A percentile compares a stretch with the other conserved stretches of the same genome.
These are phyloP conservation scores for Setipinna tenuifilis DNA, from an alignment of 2,797 vertebrate genomes.

Conservation along the genomic window DNA sequence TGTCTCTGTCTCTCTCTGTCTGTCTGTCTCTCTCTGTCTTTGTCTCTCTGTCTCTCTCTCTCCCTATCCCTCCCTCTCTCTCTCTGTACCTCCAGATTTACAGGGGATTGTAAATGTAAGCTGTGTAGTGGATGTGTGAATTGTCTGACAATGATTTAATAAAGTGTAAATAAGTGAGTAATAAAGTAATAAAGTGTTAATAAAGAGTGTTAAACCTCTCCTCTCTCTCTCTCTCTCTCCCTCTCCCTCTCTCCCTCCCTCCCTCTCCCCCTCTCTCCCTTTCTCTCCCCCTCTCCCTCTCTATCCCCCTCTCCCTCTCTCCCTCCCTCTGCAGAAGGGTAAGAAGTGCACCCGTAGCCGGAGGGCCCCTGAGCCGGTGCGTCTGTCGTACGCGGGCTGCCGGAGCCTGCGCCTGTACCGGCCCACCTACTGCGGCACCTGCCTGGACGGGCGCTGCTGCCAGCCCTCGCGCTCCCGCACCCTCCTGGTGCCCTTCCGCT, in stretches of 20 bases:
- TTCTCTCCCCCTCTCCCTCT: not conserved
- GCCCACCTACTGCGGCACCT: constrained; percentile 73
- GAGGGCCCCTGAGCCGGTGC: constrained; percentile 61
- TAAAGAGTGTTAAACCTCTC: no score
- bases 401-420: constrained; percentile 68
- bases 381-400: constrained; percentile 71
- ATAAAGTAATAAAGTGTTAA: no score
- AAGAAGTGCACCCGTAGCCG: constrained; percentile 70
- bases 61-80: constrained; percentile 66
- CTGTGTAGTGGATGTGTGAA: no score
- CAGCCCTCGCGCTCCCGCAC: constrained; percentile 71
- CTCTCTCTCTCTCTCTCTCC: not conserved
- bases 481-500: constrained; percentile 66
- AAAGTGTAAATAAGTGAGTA: no score
- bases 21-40: constrained; percentile 37
- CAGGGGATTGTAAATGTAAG: no score
- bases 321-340: constrained; percentile 60
- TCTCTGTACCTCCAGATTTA: constrained; percentile 53
- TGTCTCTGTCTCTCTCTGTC: no score
- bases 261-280: constrained; percentile 36
- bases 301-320: not conserved
- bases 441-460: constrained; percentile 72
- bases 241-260: constrained; percentile 29
- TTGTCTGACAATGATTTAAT: no score
- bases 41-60: constrained; percentile 56